Base-by-base conservation (phyloP, 2,797 vertebrate species). In the Schizopygopsis pylzovi region DNA sequence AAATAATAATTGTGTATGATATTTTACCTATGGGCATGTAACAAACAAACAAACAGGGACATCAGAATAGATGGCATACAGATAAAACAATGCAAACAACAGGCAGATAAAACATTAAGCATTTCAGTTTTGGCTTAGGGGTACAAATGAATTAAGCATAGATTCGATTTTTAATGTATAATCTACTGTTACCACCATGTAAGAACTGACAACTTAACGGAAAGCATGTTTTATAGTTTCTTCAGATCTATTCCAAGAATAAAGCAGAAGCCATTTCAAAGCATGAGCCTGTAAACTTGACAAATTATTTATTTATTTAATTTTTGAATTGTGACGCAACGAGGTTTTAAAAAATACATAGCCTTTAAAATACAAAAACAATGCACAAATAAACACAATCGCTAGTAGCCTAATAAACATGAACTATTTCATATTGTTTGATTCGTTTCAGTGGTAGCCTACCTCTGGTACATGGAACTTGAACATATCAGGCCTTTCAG, bases 41-140 rank as follows among this genome's bases (percentile, higher is more conserved):
- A 83, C 28, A 76, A 83, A 83, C 25, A 75, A 83, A 83, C 12
- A 83, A 73, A 71, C 33, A 71, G 37, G 13, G 9, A 81, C 56
- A 43, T 71, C 37, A 33, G 7, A 45, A 76, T 6, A 47, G 41
- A 47, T 7, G 9, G 4, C 59, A 65, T 28, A 12, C 20, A 80
- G 43, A 67, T 54, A 54, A 68, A 54, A 13, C 12, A 52, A 68
- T 39, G 28, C 33, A 70, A 70, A 70, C 13, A 67, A 39, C 37
- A 72, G 22, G 41, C 68, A 75, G 41, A 83, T 39, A 37, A 73
- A 61, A 22, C 11, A 83, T 75, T 0, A 67, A 5, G n/a, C 15
- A 76, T 65, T 22, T 25, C 5, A 76, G 20, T 0, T 18, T 75
- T 65, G 12, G 20, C 13, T 49, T 39, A n/a, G 43, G 49, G 39